Evolutionary conservation across 2,888 invertebrate genomes (phyloP).

Genomic region (Macaria liturata): DNA sequence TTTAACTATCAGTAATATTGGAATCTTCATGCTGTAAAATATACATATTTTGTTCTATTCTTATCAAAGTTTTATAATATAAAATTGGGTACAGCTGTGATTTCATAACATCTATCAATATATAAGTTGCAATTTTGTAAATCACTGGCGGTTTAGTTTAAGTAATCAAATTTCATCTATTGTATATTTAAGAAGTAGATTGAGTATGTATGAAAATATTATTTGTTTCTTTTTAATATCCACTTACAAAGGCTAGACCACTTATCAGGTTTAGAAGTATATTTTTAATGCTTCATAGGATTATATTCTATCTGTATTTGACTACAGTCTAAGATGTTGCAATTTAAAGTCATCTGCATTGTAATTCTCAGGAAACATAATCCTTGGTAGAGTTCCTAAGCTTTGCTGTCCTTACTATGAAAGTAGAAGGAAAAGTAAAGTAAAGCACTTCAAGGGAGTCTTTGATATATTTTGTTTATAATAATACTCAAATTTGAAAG

Average conservation of each 20-base stretch:
- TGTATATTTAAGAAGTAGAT: slow-evolving; percentile 69
- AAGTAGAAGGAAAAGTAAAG: too few species aligned
- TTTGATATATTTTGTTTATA: too few species aligned
- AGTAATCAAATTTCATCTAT: slow-evolving; percentile 55
- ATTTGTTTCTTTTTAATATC: slow-evolving; percentile 38
- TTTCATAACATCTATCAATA: slow-evolving; percentile 18
- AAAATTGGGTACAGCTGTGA: slow-evolving; percentile 23
- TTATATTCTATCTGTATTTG: too few species aligned
- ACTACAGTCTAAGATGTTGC: too few species aligned
- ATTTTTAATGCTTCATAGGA: neutral
- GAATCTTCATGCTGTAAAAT: neutral
- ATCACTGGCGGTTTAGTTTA: slow-evolving; percentile 38
- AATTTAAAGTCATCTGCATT: too few species aligned
- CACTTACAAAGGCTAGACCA: neutral
- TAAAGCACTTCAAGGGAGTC: too few species aligned
- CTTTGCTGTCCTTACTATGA: neutral
- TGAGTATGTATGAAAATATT: slow-evolving; percentile 46
- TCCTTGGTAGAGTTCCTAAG: neutral
- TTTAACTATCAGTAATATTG: neutral
- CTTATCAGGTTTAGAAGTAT: too few species aligned
- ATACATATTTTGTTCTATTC: neutral
- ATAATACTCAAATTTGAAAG: too few species aligned
- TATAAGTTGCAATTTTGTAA: slow-evolving; percentile 19
- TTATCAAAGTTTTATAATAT: slow-evolving; percentile 24
- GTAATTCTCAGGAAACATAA: too few species aligned